phyloP scores from a whole-genome alignment of 2,797 vertebrate genomes.

The Falco concolor region DNA sequence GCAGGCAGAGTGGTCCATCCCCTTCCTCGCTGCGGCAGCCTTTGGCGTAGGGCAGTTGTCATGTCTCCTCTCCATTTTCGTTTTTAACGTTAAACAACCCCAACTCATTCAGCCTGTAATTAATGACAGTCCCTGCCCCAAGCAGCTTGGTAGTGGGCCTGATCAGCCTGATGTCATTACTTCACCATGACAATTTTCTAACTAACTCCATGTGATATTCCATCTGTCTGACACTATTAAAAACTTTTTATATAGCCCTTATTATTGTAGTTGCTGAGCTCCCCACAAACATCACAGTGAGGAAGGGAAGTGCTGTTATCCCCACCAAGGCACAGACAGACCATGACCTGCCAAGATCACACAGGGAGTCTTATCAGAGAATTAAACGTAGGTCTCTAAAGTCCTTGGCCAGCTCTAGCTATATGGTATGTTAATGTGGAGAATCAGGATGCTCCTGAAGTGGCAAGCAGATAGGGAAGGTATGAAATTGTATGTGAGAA shows the following conservation, averaged over 20 bases:
- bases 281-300: background rate
- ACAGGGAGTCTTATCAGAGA: background rate
- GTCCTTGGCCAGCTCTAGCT: background rate
- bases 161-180: constrained; percentile 58
- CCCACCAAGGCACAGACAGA: background rate
- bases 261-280: constrained; percentile 28
- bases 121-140: constrained; percentile 45
- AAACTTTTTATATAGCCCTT: constrained; percentile 10
- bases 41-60: background rate
- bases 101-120: background rate
- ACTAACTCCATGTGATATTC: constrained; percentile 50
- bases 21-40: background rate
- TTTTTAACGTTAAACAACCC: background rate
- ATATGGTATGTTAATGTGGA: background rate
- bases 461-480: background rate
- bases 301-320: constrained; percentile 17
- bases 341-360: constrained; percentile 7
- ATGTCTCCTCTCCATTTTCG: fast-evolving
- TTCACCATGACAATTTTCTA: constrained; percentile 48
- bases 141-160: constrained; percentile 53
- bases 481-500: background rate
- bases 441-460: background rate
- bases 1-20: background rate
- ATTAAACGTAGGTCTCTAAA: background rate
- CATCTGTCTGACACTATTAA: constrained; percentile 53